A percentile compares a stretch with the other conserved stretches of the same genome.
Evolutionary conservation across 2,797 vertebrate genomes (phyloP).

Genomic region (Enteromius thamalakanensis): DNA sequence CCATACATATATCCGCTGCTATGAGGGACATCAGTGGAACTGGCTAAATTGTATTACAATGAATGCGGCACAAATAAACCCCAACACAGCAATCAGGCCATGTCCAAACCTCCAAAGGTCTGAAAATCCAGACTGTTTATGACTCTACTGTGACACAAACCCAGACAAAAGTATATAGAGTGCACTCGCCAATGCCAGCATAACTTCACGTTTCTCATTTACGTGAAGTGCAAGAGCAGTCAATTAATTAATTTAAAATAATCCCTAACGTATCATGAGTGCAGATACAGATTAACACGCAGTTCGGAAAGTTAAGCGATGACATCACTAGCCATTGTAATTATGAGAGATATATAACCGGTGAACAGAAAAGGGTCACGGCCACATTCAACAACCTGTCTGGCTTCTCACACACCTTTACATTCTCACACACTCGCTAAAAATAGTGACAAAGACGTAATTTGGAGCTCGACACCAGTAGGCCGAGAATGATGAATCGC

Average conservation of each 20-base stretch:
- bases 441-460: constrained; percentile 69
- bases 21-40: not conserved
- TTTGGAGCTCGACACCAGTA: constrained; percentile 65
- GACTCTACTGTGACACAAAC: constrained; percentile 13
- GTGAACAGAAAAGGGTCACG: constrained; percentile 24
- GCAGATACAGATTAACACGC: constrained; percentile 41
- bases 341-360: constrained; percentile 50
- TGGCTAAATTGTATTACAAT: not conserved
- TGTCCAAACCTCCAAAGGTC: constrained; percentile 7
- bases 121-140: constrained; percentile 4
- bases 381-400: constrained; percentile 12
- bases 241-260: constrained; percentile 47
- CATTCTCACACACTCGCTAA: constrained; percentile 52
- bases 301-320: constrained; percentile 19
- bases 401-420: constrained; percentile 40
- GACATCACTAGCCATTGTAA: constrained; percentile 39
- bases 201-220: constrained; percentile 13
- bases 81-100: constrained; percentile 24
- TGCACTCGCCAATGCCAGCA: constrained; percentile 14
- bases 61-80: constrained; percentile 29
- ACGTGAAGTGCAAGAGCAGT: constrained; percentile 20
- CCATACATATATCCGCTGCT: not conserved
- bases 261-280: constrained; percentile 38
- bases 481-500: constrained; percentile 69
- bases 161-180: not conserved